phyloP scores from a whole-genome alignment of 1,140 invertebrate species.

The Diploscapter pachys region DNA sequence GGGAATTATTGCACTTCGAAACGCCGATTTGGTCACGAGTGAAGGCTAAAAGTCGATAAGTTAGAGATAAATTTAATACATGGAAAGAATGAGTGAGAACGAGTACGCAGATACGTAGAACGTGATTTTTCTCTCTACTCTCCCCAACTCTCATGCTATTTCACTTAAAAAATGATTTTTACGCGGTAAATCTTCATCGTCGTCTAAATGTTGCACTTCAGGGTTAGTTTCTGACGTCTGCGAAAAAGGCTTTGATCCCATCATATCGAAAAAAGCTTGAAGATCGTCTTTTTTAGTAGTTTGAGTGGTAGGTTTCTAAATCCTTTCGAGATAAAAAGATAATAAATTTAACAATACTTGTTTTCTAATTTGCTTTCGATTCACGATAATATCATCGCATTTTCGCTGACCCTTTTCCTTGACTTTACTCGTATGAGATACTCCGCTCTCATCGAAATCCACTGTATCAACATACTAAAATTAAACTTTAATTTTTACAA shows the following conservation, averaged over 20 bases:
- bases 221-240: no score
- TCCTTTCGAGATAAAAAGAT: constrained; percentile 17
- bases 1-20: constrained; percentile 15
- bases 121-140: no score
- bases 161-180: no score
- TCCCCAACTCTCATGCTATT: no score
- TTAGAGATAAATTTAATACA: no score
- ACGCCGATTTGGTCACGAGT: constrained; percentile 16
- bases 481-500: no score
- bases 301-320: background rate
- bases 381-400: constrained; percentile 12
- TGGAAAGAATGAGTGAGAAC: no score
- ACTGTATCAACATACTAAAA: constrained; percentile 28
- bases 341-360: constrained; percentile 7
- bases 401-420: constrained; percentile 6
- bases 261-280: constrained; percentile 8
- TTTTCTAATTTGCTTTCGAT: background rate
- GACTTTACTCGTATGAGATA: constrained; percentile 17
- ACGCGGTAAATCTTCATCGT: no score
- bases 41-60: background rate
- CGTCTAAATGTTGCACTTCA: no score
- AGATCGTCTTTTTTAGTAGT: constrained; percentile 21
- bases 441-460: constrained; percentile 43
- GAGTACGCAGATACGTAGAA: no score
- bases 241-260: background rate